Evolutionary conservation across 1,140 invertebrate species (phyloP).

Genomic region (Procambarus clarkii): DNA sequence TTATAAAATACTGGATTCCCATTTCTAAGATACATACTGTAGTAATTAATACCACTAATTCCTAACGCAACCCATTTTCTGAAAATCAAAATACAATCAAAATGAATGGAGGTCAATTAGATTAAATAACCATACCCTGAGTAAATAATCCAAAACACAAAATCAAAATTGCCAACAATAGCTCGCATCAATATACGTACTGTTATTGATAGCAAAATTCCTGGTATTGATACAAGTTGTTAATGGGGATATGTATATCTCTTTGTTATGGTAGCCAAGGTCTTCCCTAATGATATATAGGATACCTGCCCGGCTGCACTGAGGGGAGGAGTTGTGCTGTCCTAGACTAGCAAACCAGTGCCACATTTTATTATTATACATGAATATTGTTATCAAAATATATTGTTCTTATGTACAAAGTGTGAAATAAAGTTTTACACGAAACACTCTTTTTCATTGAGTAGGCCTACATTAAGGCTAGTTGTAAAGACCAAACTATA

Average conservation of each 20-base stretch:
- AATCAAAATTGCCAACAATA: too few species aligned
- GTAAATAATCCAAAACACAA: too few species aligned
- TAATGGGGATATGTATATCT: slow-evolving; percentile 3
- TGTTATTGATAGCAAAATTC: too few species aligned
- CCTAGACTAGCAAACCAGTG: slow-evolving; percentile 11
- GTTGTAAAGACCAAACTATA: not conserved
- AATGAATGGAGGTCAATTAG: not conserved
- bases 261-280: not conserved
- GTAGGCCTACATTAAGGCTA: not conserved
- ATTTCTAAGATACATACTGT: not conserved
- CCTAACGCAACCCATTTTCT: not conserved
- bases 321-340: slow-evolving; percentile 10
- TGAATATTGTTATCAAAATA: slow-evolving; percentile 69
- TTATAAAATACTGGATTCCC: not conserved
- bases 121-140: not conserved
- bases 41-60: not conserved
- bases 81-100: slow-evolving; percentile 2
- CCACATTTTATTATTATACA: slow-evolving; percentile 59
- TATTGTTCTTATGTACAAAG: slow-evolving; percentile 70
- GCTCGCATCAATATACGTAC: too few species aligned
- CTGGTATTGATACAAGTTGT: not conserved
- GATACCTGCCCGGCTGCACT: not conserved
- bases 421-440: slow-evolving; percentile 70
- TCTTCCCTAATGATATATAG: slow-evolving; percentile 7
- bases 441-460: slow-evolving; percentile 9